Evolutionary conservation across 2,797 vertebrate species (phyloP), one percentile per base, ranked within the genome.

Genomic region (Lepus oiostolus): DNA sequence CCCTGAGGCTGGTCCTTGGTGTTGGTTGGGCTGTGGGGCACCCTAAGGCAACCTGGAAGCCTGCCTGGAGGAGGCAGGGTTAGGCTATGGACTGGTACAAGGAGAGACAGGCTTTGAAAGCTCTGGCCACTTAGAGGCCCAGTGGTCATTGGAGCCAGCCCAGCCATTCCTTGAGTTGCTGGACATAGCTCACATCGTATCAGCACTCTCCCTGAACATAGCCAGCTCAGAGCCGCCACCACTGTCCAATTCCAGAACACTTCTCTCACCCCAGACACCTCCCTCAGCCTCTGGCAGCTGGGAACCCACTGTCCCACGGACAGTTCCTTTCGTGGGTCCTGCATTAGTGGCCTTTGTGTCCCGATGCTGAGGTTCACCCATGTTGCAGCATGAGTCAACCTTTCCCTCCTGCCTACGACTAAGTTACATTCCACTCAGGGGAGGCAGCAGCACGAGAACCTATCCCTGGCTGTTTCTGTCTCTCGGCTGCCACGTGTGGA

Each of bases 231-330:
- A 88, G 80, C 92, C 91, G 63, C 90, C 74, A 38, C 70, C 72
- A 22, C 71, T 88, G 19, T 90, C 96, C 95, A 47, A 83, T 95
- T 96, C 96, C 93, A 95, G 91, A 93, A 88, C 67, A 35, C 93
- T 97, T 90, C 89, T 93, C 77, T 96, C 94, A 82, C 50, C 65
- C 82, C 77, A 89, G 93, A 97, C 89, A 93, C 94, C 85, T 80
- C 80, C 70, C 67, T 22, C 28, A 47, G 65, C 85, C 83, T 85
- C 89, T 85, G 90, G 88, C 90, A 93, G 62, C 84, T 91, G 42
- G 86, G 74, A 38, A 75, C 85, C 86, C 70, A 82, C 91, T 90
- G 95, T 92, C 70, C 89, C 77, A 32, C 6, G 81, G 94, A 85
- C 88, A 94, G 5, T 70, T 91, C 75, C 58, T 89, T 86, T 89